Base-by-base conservation (phyloP, 2,888 invertebrate genomes). In the Entomobrya multifasciata region DNA sequence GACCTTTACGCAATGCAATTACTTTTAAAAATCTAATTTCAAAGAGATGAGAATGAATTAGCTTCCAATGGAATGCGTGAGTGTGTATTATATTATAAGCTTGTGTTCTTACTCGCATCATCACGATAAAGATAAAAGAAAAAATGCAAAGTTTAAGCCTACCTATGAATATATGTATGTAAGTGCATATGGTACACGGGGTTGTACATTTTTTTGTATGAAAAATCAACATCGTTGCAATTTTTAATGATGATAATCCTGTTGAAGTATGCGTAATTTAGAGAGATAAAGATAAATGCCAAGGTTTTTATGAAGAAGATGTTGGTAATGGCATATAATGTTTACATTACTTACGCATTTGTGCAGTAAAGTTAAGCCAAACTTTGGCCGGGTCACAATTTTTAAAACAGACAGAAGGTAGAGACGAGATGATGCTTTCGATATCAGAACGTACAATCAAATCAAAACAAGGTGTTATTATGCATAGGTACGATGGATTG, bases 251-350 rank as follows among this genome's bases (percentile, higher is more conserved):
- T 41, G n/a, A 65, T 60, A 36, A 36, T 36, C 36, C 36, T 36
- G 36, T 36, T 52, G 17, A 0, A 36, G 52, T 52, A 17, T 52
- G 52, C 20, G 52, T 52, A 25, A 5, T 22, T 8, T 11, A 44
- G 8, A 30, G 3, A 67, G 67, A 67, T 67, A 47, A 67, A 65
- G 17, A 67, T 52, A 79, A 65, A 65, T 79, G 65, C 79, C 79
- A 79, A 79, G 79, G 79, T 67, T 79, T 36, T 36, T 36, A 67
- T 67, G 27, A 30, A 67, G 79, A 79, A 65, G 79, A 79, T 65
- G 79, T 79, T 79, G 67, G 79, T 79, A 67, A 79, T 67, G 8
- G 4, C 67, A 52, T 65, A 79, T 79, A 67, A 67, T 62, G 79
- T 67, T 47, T 79, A 67, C 52, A 79, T 79, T 44, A 44, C 67